phyloP scores from a whole-genome alignment of 2,797 vertebrate genomes.

The Eulemur albifrons region DNA sequence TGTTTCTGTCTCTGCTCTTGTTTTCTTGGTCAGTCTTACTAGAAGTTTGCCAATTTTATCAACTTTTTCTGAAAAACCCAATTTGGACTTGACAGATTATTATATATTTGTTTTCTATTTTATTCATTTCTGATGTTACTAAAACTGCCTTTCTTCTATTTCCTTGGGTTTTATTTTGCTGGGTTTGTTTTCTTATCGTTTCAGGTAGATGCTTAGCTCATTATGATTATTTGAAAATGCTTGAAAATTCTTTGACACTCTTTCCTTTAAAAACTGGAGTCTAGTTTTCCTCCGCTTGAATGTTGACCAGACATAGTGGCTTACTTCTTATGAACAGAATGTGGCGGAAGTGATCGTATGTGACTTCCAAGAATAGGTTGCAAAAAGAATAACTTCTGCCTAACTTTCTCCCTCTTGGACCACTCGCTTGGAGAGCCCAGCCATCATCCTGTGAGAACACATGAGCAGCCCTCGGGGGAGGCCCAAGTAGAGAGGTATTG shows the following conservation, averaged over 20 bases:
- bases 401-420: background rate
- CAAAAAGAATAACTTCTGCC: background rate
- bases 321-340: background rate
- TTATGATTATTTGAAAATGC: background rate
- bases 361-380: background rate
- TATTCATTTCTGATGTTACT: background rate
- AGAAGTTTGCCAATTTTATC: background rate
- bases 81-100: background rate
- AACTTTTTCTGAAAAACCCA: background rate
- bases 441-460: background rate
- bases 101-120: background rate
- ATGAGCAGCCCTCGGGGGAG: background rate
- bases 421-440: background rate
- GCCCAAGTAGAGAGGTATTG: background rate
- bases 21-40: background rate
- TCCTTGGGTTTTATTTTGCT: constrained; percentile 14
- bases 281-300: background rate
- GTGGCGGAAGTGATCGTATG: background rate
- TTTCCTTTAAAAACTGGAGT: background rate
- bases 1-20: background rate
- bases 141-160: background rate
- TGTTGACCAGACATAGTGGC: background rate
- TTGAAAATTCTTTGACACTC: background rate
- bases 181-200: background rate
- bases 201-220: background rate